Conservation (phyloP, 2,888 invertebrate genomes). For the Mantis religiosa region DNA sequence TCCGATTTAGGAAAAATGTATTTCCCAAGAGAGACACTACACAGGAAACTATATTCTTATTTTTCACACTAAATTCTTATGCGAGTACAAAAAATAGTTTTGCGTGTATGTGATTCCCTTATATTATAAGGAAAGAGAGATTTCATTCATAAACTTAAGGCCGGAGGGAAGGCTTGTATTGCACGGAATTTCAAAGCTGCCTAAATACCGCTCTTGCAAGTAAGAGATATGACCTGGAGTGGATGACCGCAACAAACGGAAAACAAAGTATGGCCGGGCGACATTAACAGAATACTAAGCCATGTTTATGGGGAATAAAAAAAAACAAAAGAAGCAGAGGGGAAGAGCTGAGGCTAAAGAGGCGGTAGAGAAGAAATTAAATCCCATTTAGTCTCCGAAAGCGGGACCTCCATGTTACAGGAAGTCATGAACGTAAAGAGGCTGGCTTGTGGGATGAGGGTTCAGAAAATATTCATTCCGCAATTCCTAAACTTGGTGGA, state of each 20-base stretch:
- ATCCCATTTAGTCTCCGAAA: background rate
- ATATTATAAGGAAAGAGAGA: too few species aligned
- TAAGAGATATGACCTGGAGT: background rate
- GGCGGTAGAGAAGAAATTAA: background rate
- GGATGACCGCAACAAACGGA: background rate
- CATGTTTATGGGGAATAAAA: background rate
- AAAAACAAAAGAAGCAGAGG: background rate
- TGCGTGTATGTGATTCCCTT: too few species aligned
- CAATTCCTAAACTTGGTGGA: background rate
- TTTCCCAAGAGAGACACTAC: too few species aligned
- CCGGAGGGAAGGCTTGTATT: background rate
- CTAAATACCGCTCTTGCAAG: background rate
- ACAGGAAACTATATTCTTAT: too few species aligned
- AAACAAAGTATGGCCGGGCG: background rate
- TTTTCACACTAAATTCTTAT: too few species aligned
- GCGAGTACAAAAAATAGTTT: too few species aligned
- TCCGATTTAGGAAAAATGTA: too few species aligned
- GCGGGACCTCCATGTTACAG: background rate
- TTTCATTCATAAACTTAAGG: too few species aligned
- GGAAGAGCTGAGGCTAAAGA: background rate
- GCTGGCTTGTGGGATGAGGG: background rate
- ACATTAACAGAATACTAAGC: conserved; percentile 5
- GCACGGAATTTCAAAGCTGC: background rate
- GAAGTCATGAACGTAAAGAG: background rate
- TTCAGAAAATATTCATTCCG: background rate